These are phyloP conservation scores for Caiman crocodilus DNA, from an alignment of 2,797 vertebrate species.

Conservation along the genomic window DNA sequence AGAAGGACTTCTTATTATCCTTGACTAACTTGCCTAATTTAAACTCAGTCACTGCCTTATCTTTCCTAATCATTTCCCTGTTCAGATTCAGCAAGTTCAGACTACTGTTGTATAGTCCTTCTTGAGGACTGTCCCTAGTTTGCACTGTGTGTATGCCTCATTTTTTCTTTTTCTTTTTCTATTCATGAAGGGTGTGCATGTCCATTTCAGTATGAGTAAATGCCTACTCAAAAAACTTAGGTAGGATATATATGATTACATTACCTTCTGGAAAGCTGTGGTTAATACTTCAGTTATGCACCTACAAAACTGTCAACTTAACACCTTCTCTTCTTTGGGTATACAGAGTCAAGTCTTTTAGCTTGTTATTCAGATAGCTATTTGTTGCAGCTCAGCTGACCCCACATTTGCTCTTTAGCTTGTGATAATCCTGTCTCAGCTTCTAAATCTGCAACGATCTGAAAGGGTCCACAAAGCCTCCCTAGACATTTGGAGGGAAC, in stretches of 20 bases:
- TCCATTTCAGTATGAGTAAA: rapidly evolving
- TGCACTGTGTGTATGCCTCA: too few relatives aligned
- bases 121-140: too few relatives aligned
- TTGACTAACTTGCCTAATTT: too few relatives aligned
- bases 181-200: not conserved
- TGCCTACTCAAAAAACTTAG: not conserved
- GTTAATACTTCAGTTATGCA: not conserved
- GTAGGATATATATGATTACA: not conserved
- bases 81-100: too few relatives aligned
- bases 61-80: too few relatives aligned
- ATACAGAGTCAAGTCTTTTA: not conserved
- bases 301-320: not conserved
- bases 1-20: too few relatives aligned
- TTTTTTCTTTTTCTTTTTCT: not conserved
- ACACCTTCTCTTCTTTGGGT: not conserved
- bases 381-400: not conserved
- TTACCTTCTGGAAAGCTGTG: not conserved
- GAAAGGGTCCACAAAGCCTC: not conserved
- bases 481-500: not conserved
- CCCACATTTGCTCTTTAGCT: not conserved
- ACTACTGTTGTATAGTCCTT: too few relatives aligned
- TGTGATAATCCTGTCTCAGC: not conserved
- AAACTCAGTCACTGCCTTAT: too few relatives aligned
- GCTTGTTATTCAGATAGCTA: not conserved
- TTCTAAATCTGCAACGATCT: conserved; percentile 6